A percentile compares a stretch with the other conserved stretches of the same genome.
Evolutionary conservation across 2,113 vertebrate genomes (phyloP).

Genomic region (Syngnathus scovelli): DNA sequence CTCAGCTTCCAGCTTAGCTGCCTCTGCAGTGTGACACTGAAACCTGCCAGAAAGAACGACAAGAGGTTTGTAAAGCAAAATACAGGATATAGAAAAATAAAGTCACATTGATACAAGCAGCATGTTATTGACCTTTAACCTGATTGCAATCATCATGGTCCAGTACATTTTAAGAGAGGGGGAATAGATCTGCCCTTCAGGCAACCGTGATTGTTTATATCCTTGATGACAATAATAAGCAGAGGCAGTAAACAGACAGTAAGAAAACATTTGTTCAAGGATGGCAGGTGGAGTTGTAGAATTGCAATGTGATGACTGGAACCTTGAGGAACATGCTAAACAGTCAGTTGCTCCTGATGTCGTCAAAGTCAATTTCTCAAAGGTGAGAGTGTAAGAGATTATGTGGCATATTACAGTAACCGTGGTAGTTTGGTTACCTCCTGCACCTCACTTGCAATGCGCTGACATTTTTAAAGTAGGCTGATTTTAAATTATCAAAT

Average conservation of each 20-base stretch:
- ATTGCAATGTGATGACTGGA: background rate
- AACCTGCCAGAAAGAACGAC: conserved; percentile 73
- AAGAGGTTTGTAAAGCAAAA: background rate
- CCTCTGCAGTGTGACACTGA: conserved; percentile 89
- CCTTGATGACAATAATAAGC: background rate
- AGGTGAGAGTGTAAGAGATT: background rate
- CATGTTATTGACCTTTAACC: conserved; percentile 3
- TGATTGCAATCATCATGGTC: conserved; percentile 3
- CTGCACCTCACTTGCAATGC: background rate
- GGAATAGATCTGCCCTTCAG: conserved; percentile 7
- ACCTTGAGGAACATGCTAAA: background rate
- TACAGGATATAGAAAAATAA: background rate
- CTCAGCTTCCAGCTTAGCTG: conserved; percentile 90
- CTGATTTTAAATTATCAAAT: background rate
- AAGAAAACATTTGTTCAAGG: background rate
- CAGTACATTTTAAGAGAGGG: conserved; percentile 11
- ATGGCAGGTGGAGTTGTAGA: background rate
- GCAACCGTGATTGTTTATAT: conserved; percentile 16
- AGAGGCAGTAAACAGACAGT: conserved; percentile 1
- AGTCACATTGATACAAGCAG: background rate
- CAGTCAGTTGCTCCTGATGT: background rate
- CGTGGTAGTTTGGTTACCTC: background rate
- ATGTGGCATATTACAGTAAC: background rate
- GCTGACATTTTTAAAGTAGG: background rate
- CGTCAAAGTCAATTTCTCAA: conserved; percentile 2